Conservation (phyloP, 2,797 vertebrate genomes). For the Protosalanx chinensis region DNA sequence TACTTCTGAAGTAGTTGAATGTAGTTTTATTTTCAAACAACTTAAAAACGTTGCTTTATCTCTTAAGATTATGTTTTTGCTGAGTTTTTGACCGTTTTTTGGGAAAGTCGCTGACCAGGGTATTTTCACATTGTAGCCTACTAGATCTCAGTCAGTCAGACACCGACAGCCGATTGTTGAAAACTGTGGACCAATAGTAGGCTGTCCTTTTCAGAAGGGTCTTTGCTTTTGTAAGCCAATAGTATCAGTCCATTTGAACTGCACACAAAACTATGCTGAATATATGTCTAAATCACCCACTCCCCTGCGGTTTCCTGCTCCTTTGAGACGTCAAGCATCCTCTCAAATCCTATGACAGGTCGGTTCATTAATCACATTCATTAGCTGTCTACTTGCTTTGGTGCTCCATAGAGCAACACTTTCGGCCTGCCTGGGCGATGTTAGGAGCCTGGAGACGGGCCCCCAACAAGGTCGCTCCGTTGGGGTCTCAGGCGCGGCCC, state of each 20-base stretch:
- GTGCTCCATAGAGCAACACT: constrained; percentile 39
- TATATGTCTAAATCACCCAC: neutral
- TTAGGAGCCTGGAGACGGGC: constrained; percentile 28
- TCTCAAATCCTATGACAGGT: constrained; percentile 40
- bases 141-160: neutral
- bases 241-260: constrained; percentile 11
- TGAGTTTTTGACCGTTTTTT: constrained; percentile 47
- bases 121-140: neutral
- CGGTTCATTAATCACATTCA: constrained; percentile 60
- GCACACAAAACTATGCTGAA: neutral
- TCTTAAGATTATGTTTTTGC: constrained; percentile 38
- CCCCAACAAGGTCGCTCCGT: constrained; percentile 42
- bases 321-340: constrained; percentile 50
- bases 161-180: neutral
- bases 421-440: constrained; percentile 35
- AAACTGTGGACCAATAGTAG: neutral
- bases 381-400: constrained; percentile 55
- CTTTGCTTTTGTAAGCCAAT: neutral
- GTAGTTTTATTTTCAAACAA: constrained; percentile 49
- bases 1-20: constrained; percentile 41
- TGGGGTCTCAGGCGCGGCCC: constrained; percentile 68
- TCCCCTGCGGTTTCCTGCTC: constrained; percentile 4
- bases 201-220: too few relatives aligned
- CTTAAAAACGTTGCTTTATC: constrained; percentile 30
- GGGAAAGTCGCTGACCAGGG: constrained; percentile 41